Base-by-base conservation (phyloP, 2,797 vertebrate genomes). In the Lutjanus campechanus region DNA sequence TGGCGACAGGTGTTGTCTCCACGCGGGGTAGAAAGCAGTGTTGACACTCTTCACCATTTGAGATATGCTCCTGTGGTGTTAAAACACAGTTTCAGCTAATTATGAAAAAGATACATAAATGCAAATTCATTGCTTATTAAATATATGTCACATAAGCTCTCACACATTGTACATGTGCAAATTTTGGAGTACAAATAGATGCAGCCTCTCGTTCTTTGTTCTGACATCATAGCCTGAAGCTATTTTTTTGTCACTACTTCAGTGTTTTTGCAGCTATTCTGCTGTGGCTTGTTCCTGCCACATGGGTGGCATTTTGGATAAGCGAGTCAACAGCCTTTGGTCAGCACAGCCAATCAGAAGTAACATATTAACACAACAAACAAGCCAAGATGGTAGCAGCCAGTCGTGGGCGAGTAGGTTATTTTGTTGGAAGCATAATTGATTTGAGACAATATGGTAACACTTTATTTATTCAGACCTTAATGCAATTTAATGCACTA, bases 1-100 rank as follows among this genome's bases (percentile, higher is more conserved):
- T 62, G 65, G 81, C 43, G 84, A 86, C 88, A 86, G 74, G 67
- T 72, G 68, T 80, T 78, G 77, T 90, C 80, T 83, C 50, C 46
- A 17, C 7, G 61, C 73, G 11, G 36, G 77, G 12, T 58, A 61
- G 19, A 62, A 83, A 81, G n/a, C 76, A 43, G 47, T 25, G 20
- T 29, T 82, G 62, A 19, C 66, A 76, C 79, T 86, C 49, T 66
- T 68, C 67, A 79, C 50, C 63, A 46, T 71, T 50, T 53, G n/a
- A 70, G 56, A 13, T 55, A 54, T 49, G 62, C 82, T 85, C 2
- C 29, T 19, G 50, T 0, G 0, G 43, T 43, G 47, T 44, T 76
- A 19, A 85, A 81, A 76, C 62, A 40, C 8, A 36, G 20, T 71
- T 79, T 68, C 9, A 43, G 62, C 11, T 72, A 71, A 85, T 89